These are phyloP conservation scores for Strix aluco DNA, from an alignment of 2,113 vertebrate species.

Conservation along the genomic window DNA sequence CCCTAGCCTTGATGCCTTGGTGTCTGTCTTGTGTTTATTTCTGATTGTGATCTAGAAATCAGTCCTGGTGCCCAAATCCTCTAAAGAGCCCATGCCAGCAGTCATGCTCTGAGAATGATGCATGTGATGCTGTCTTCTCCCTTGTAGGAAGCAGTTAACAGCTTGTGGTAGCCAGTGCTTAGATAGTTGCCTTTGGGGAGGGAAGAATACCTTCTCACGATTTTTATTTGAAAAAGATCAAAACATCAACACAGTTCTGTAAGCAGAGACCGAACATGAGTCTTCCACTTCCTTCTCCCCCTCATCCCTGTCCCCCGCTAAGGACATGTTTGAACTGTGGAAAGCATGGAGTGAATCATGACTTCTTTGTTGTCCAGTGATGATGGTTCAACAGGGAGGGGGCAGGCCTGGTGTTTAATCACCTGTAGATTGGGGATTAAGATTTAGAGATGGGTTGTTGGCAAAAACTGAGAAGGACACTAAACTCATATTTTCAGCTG, in stretches of 20 bases:
- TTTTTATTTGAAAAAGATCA: not conserved
- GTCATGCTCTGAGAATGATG: not conserved
- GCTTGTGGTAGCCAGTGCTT: not conserved
- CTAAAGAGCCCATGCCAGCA: not conserved
- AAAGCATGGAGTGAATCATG: fast-evolving
- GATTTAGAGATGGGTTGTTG: not conserved
- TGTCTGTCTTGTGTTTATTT: not conserved
- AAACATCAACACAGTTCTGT: not conserved
- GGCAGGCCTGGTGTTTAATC: not conserved
- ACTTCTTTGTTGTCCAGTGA: not conserved
- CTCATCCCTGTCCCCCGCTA: fast-evolving
- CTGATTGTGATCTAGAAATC: not conserved
- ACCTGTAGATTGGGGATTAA: not conserved
- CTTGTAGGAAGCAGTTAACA: not conserved
- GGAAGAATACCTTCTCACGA: not conserved
- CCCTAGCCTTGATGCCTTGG: not conserved
- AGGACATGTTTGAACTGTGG: fast-evolving
- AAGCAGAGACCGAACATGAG: not conserved
- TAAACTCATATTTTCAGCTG: not conserved
- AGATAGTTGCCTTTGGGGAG: not conserved
- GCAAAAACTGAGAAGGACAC: not conserved
- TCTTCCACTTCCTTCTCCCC: not conserved
- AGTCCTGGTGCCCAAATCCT: not conserved
- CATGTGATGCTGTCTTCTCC: not conserved
- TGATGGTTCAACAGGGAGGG: not conserved